Percentiles rank a stretch among this genome's conserved stretches.
Evolutionary conservation across 2,797 vertebrate species (phyloP).

Genomic region (Gorsachius magnificus): DNA sequence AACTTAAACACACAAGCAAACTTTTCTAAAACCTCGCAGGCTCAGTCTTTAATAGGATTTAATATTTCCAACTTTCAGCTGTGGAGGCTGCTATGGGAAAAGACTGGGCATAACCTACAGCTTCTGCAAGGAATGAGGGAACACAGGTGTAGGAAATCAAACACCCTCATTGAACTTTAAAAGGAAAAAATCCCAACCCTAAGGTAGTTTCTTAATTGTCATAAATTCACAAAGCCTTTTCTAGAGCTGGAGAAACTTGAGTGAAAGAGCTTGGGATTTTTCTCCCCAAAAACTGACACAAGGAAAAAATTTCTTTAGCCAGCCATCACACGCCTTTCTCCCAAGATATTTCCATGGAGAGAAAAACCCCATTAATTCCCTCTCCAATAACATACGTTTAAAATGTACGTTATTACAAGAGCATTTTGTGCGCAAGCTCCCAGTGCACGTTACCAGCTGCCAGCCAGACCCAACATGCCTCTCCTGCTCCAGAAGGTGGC

Average conservation of each 20-base stretch:
- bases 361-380: neutral
- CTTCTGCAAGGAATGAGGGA: neutral
- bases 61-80: neutral
- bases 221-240: neutral
- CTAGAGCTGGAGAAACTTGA: neutral
- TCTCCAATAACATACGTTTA: rapidly evolving
- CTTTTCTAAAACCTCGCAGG: neutral
- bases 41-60: neutral
- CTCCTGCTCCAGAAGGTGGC: neutral
- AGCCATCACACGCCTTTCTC: neutral
- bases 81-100: neutral
- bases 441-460: neutral
- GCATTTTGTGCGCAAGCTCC: neutral
- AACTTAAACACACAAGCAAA: neutral
- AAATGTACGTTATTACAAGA: neutral
- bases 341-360: neutral
- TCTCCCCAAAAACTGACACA: neutral
- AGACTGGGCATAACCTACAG: neutral
- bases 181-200: neutral
- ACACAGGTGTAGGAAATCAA: neutral
- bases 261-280: neutral
- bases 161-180: rapidly evolving
- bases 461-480: neutral
- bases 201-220: neutral
- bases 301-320: neutral